Conservation (phyloP, 1,140 invertebrate genomes). For the Bombus superbus region DNA sequence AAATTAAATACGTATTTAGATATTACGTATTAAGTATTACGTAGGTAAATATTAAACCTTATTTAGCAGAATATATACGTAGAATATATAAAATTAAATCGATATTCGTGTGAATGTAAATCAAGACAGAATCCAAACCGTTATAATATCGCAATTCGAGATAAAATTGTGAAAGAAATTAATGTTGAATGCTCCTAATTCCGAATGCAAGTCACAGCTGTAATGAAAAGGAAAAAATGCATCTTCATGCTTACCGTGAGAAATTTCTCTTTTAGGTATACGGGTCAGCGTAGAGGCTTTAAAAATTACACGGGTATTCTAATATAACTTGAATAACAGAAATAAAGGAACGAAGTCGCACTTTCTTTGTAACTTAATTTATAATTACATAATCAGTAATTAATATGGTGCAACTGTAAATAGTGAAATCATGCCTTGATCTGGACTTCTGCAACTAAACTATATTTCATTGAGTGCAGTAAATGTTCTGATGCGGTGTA, state of each 20-base stretch:
- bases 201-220: background rate
- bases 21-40: no score
- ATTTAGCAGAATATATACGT: background rate
- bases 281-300: background rate
- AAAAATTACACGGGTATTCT: background rate
- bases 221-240: background rate
- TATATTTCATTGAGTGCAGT: background rate
- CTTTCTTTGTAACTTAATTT: background rate
- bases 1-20: no score
- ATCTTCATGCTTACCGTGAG: background rate
- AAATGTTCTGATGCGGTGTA: background rate
- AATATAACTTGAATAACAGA: background rate
- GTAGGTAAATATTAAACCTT: background rate
- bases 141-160: background rate
- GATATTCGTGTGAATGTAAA: background rate
- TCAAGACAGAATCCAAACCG: background rate
- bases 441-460: background rate
- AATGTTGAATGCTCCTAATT: constrained; percentile 1
- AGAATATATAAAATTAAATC: no score
- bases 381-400: background rate
- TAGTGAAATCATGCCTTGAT: background rate
- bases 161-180: background rate
- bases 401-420: background rate
- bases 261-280: background rate
- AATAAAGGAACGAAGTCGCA: background rate